Base-by-base conservation (phyloP, 2,888 invertebrate genomes). In the Chydorus sphaericus region DNA sequence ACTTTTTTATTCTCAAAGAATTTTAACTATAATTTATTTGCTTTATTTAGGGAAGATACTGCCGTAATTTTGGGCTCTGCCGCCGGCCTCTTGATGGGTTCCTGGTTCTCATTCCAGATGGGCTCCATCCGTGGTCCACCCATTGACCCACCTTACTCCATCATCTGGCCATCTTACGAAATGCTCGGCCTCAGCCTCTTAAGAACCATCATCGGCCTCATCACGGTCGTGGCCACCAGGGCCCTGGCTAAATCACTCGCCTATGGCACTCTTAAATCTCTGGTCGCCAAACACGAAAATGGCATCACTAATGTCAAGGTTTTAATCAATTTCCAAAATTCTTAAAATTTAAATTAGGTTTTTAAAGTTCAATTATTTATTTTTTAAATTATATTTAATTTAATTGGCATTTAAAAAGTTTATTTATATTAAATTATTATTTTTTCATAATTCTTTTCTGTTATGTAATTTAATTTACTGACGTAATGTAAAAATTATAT, bases 11-110 rank as follows among this genome's bases (percentile, higher is more conserved):
- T n/a, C n/a, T n/a, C n/a, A n/a, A 8, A 5, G 3, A 6, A 20
- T 30, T 26, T 53, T 51, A 36, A 50, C 20, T 38, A n/a, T 28
- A 30, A 18, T 4, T 38, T n/a, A n/a, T n/a, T n/a, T n/a, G n/a
- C 44, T 31, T 5, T 23, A 30, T 26, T 7, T 71, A 86, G 92
- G 66, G 89, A 90, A 26, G 92, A 93, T 70, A 92, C 92, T 0
- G 81, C 88, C 2, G 83, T 88, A 77, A 83, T 91, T 62, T 76
- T 91, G 61, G 86, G 85, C 55, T 85, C 86, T 5, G 82, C 82
- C 61, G 78, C 81, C 2, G 91, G 91, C 52, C 76, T 89, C 59
- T 77, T 83, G 50, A 69, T 79, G 3, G 91, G 89, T 20, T 79
- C 86, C 5, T 91, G 90, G 91, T 71, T 84, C 38, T 87, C 87